These are phyloP conservation scores for Hydrotaea diabolus DNA, from an alignment of 2,888 invertebrate species.

Conservation along the genomic window DNA sequence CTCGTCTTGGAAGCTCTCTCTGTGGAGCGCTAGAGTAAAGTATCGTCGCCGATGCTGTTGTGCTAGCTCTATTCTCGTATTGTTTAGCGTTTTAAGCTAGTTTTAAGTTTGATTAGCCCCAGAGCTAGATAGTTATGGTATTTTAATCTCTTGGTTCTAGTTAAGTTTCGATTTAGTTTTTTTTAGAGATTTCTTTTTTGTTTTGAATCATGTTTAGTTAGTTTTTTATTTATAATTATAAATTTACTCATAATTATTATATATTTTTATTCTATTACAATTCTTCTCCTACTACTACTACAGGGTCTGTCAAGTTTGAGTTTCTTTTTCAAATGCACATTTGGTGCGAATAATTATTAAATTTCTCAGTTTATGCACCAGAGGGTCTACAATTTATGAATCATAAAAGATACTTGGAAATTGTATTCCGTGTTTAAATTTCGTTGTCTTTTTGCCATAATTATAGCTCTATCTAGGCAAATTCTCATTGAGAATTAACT, in stretches of 20 bases:
- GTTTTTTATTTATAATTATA: constrained; percentile 9
- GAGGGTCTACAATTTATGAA: too few relatives aligned
- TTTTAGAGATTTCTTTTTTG: constrained; percentile 30
- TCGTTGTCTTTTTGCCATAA: too few relatives aligned
- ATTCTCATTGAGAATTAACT: too few relatives aligned
- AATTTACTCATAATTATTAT: constrained; percentile 55
- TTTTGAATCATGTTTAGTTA: constrained; percentile 37
- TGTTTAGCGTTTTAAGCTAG: constrained; percentile 38
- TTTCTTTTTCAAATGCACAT: too few relatives aligned
- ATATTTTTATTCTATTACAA: constrained; percentile 61
- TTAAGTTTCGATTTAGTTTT: constrained; percentile 28
- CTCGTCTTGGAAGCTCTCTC: not conserved
- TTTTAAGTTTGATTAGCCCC: constrained; percentile 21
- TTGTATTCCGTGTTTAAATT: too few relatives aligned
- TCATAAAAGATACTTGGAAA: too few relatives aligned
- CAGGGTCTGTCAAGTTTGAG: too few relatives aligned
- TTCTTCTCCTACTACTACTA: constrained; percentile 25
- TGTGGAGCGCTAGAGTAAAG: too few relatives aligned
- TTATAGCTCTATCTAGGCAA: too few relatives aligned
- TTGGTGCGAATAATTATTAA: too few relatives aligned
- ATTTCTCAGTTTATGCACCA: too few relatives aligned
- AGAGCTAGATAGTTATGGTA: not conserved
- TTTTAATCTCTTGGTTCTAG: not conserved
- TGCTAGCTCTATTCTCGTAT: not conserved
- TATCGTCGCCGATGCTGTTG: not conserved